A percentile compares a stretch with the other conserved stretches of the same genome.
These are phyloP conservation scores for Coecobrya sp. DNA, from an alignment of 2,888 invertebrate genomes.

Conservation along the genomic window DNA sequence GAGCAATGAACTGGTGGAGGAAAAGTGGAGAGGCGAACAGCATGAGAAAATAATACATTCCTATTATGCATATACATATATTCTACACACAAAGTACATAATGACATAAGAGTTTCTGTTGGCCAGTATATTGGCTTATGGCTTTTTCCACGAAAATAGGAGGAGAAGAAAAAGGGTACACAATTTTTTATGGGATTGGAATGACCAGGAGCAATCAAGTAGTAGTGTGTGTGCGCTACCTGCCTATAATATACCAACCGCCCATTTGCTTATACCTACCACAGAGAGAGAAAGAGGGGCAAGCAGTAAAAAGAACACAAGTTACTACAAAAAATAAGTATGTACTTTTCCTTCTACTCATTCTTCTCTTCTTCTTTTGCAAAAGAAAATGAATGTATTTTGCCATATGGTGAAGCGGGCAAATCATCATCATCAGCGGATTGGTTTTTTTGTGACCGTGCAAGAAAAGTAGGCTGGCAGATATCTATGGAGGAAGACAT, in stretches of 20 bases:
- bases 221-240: neutral
- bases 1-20: constrained; percentile 40
- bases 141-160: constrained; percentile 22
- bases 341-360: neutral
- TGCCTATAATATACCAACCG: neutral
- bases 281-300: constrained; percentile 13
- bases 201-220: constrained; percentile 56
- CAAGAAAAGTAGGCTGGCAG: neutral
- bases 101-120: neutral
- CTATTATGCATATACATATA: neutral
- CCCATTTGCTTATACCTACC: constrained; percentile 9
- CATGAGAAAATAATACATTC: neutral
- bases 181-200: constrained; percentile 56
- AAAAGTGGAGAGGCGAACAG: neutral
- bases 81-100: constrained; percentile 12
- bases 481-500: neutral
- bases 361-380: neutral
- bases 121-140: neutral
- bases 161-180: constrained; percentile 2
- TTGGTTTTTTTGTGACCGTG: constrained; percentile 28
- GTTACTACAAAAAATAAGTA: no score
- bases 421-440: constrained; percentile 25
- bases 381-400: neutral
- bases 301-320: neutral
- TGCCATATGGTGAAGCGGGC: constrained; percentile 47